phyloP scores from a whole-genome alignment of 2,888 invertebrate genomes.

The Nudaria mundana region DNA sequence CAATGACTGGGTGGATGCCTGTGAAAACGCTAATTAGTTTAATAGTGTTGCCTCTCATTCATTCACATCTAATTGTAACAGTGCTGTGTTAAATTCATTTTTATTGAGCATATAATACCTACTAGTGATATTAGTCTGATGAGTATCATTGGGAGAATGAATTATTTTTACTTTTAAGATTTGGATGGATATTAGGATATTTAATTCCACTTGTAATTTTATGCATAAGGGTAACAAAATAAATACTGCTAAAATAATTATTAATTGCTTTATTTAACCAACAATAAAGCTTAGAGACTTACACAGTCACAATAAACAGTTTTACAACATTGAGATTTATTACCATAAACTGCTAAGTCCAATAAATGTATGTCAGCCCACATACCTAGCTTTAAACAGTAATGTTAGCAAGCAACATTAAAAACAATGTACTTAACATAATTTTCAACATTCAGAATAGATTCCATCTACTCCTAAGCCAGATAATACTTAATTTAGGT shows the following conservation, averaged over 20 bases:
- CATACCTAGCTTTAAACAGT: no score
- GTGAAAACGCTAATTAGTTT: slow-evolving; percentile 91
- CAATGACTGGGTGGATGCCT: slow-evolving; percentile 99
- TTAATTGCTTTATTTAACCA: slow-evolving; percentile 55
- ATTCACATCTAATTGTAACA: background rate
- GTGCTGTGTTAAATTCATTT: background rate
- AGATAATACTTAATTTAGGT: background rate
- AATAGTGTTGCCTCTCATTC: background rate
- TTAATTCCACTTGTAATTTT: background rate
- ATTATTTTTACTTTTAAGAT: slow-evolving; percentile 4
- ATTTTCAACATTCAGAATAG: slow-evolving; percentile 1
- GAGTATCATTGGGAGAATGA: no score
- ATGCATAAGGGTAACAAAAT: slow-evolving; percentile 14
- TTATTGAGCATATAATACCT: background rate
- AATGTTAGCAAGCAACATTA: no score
- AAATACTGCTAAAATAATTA: slow-evolving; percentile 29
- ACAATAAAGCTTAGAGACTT: slow-evolving; percentile 38
- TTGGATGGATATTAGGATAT: background rate
- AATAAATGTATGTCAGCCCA: no score
- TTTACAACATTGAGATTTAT: slow-evolving; percentile 5
- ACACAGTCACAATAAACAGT: slow-evolving; percentile 25
- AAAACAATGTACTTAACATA: no score
- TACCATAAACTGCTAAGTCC: slow-evolving; percentile 1
- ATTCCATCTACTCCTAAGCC: slow-evolving; percentile 2
- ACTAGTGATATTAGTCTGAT: background rate